Percentiles rank a stretch among this genome's conserved stretches.
phyloP scores from a whole-genome alignment of 2,113 vertebrate species.

The Labeo rohita region DNA sequence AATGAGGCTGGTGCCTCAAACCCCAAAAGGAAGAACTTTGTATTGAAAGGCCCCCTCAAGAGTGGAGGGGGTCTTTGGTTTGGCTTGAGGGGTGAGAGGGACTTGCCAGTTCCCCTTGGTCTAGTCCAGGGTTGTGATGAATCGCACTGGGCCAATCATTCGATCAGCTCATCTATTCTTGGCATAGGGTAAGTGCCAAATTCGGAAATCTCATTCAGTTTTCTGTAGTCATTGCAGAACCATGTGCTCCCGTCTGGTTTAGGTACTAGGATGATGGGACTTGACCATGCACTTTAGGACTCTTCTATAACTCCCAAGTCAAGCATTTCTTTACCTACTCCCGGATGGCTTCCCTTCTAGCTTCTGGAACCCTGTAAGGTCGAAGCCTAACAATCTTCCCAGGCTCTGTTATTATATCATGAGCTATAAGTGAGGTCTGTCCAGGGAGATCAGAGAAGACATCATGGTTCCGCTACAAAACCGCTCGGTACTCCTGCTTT shows the following conservation, averaged over 20 bases:
- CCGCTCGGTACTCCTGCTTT: not conserved
- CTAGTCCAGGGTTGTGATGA: not conserved
- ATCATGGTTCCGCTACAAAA: not conserved
- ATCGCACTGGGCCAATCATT: not conserved
- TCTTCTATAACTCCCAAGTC: not conserved
- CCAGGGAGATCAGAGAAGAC: not conserved
- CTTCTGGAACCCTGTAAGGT: not conserved
- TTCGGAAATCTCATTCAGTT: not conserved
- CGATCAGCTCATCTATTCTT: not conserved
- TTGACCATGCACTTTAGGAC: not conserved
- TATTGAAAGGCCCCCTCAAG: not conserved
- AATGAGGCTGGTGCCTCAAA: too few relatives aligned
- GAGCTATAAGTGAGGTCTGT: not conserved
- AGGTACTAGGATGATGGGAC: not conserved
- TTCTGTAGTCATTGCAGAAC: conserved; percentile 1
- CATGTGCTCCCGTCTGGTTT: not conserved
- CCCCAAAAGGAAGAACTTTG: too few relatives aligned
- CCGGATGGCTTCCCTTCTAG: not conserved
- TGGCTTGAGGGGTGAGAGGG: not conserved
- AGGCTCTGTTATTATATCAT: not conserved
- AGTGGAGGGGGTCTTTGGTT: not conserved
- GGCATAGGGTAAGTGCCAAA: not conserved
- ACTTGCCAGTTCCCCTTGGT: not conserved
- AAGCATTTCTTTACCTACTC: not conserved
- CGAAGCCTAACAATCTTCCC: not conserved